Evolutionary conservation across 64 coral and sea anemone species (phyloP), one percentile per base, ranked within the genome.

Genomic region (Actinia equina): DNA sequence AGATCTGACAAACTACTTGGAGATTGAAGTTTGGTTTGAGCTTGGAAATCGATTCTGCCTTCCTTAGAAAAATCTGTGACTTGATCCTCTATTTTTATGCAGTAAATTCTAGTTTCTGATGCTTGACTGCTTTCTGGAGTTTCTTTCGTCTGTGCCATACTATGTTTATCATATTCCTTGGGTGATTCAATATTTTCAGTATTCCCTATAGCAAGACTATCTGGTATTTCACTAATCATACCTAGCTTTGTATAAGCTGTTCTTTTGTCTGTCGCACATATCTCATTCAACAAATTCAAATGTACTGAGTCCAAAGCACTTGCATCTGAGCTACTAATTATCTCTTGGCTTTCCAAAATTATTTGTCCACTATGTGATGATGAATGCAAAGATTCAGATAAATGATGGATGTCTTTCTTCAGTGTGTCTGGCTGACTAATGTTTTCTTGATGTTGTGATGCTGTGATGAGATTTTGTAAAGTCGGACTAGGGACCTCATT

Each of bases 1-100:
- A 3, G n/a, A 26, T 74, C 25, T 15, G 26, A 74, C n/a, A 74
- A 74, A 30, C 25, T 74, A 74, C 69, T 74, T 15, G 69, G 10
- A 26, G n/a, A 3, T 30, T 74, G 27, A 14, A 41, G 27, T 74
- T 74, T 74, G 12, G 69, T 14, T 41, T 74, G n/a, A 14, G 23
- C 9, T 13, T 74, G 69, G 23, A 74, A 74, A 74, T 74, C 69
- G 11, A 74, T 74, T 74, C 41, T 74, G 25, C 23, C 27, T 37
- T 74, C 69, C 15, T 74, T 74, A 13, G 49, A 52, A 81, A 81
- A 81, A 52, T 81, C 78, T 19, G 78, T 81, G 3, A 52, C 78
- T 52, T 81, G 78, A 52, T 52, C 78, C 20, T 81, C 78, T 49
- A 81, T 81, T 19, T 81, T 81, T 20, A 81, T 81, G 22, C 78